These are phyloP conservation scores for Stramonita haemastoma DNA, from an alignment of 2,888 invertebrate species.

Conservation along the genomic window DNA sequence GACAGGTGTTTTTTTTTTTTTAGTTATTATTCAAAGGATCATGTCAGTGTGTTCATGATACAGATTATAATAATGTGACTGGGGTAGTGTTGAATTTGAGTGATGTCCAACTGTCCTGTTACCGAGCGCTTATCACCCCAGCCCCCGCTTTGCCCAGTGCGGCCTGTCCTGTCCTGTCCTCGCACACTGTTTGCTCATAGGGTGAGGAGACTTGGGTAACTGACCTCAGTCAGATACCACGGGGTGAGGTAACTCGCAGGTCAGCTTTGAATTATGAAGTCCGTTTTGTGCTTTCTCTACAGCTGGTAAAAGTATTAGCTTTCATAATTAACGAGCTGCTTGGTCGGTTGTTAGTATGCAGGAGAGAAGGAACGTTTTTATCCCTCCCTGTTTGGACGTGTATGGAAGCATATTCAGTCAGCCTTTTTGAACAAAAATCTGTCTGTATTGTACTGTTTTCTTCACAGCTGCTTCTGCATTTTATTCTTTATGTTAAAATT, in stretches of 20 bases:
- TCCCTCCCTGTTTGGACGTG: too few species aligned
- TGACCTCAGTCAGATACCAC: background rate
- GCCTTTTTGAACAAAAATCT: too few species aligned
- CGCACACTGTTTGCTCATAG: background rate
- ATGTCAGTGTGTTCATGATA: too few species aligned
- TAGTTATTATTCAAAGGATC: too few species aligned
- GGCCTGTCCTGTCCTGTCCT: background rate
- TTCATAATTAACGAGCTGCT: background rate
- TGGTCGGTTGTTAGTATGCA: background rate
- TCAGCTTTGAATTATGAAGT: background rate
- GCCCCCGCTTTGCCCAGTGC: background rate
- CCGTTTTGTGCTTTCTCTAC: background rate
- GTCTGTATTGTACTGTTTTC: too few species aligned
- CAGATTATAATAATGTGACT: too few species aligned
- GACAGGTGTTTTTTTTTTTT: too few species aligned
- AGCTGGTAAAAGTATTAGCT: background rate
- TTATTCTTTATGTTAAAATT: too few species aligned
- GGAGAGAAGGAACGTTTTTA: too few species aligned
- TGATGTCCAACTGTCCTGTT: conserved; percentile 8
- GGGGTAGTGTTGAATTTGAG: background rate
- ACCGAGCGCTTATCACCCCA: background rate
- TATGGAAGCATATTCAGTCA: too few species aligned
- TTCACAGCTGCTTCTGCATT: too few species aligned
- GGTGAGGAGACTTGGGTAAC: background rate
- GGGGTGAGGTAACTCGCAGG: conserved; percentile 1